Conservation (phyloP, 2,113 vertebrate genomes). For the Saccopteryx leptura region DNA sequence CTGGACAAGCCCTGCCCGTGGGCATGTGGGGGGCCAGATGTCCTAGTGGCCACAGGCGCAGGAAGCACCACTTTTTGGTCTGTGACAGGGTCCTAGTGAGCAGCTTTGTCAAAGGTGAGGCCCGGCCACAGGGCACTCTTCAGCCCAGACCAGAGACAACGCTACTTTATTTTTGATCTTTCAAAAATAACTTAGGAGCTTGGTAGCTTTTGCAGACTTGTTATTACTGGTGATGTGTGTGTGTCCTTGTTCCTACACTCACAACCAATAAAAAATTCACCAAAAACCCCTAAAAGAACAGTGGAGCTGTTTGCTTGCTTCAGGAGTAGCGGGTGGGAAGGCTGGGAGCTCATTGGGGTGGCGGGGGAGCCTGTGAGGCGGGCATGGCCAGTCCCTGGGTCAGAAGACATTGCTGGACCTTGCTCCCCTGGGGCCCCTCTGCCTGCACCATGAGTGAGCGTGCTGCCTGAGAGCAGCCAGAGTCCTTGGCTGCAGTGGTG, state of each 20-base stretch:
- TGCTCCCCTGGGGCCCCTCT: too few relatives aligned
- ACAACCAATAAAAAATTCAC: neutral
- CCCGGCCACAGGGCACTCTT: neutral
- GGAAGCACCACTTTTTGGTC: too few relatives aligned
- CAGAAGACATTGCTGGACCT: too few relatives aligned
- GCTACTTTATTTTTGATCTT: neutral
- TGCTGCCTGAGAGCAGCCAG: too few relatives aligned
- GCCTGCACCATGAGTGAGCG: too few relatives aligned
- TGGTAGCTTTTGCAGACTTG: neutral
- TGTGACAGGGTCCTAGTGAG: too few relatives aligned
- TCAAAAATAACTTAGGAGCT: neutral
- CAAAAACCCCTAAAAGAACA: neutral
- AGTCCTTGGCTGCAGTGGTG: too few relatives aligned
- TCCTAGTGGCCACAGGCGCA: too few relatives aligned
- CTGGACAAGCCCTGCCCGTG: too few relatives aligned
- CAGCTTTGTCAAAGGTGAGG: neutral
- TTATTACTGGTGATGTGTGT: neutral
- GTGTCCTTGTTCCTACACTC: neutral
- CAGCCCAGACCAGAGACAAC: neutral
- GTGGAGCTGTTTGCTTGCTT: neutral
- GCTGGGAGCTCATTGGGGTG: neutral
- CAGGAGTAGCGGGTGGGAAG: neutral
- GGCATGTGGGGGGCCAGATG: too few relatives aligned
- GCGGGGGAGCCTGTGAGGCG: neutral
- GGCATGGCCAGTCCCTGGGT: neutral